phyloP scores from a whole-genome alignment of 2,888 invertebrate species.

The Trachelus troglodyta region DNA sequence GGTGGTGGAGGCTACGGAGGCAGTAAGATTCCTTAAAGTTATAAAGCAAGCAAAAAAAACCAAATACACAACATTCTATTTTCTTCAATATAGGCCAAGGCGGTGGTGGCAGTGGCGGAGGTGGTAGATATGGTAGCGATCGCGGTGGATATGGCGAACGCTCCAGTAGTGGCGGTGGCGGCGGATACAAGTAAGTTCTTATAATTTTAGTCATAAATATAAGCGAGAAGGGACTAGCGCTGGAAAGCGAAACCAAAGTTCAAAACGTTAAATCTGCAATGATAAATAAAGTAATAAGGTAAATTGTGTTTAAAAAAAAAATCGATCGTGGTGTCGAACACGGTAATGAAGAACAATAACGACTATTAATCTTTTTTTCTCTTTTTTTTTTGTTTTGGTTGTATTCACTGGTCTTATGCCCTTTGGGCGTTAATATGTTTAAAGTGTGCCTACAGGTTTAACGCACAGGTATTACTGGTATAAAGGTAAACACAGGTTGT shows the following conservation, averaged over 20 bases:
- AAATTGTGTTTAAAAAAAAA: neutral
- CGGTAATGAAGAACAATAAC: constrained; percentile 51
- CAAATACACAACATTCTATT: neutral
- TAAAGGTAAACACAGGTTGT: constrained; percentile 62
- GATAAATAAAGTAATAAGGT: neutral
- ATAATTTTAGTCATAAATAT: constrained; percentile 20
- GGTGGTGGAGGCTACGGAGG: constrained; percentile 42
- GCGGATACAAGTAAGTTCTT: constrained; percentile 64
- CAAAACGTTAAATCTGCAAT: neutral
- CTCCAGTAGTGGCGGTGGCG: constrained; percentile 50
- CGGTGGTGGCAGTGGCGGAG: constrained; percentile 54
- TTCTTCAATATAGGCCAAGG: constrained; percentile 66
- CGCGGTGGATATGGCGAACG: constrained; percentile 68
- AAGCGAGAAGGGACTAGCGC: constrained; percentile 1
- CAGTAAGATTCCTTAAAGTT: constrained; percentile 11
- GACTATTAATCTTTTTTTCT: constrained; percentile 70
- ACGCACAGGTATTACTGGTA: constrained; percentile 65
- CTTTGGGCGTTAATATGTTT: constrained; percentile 63
- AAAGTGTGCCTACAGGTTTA: constrained; percentile 67
- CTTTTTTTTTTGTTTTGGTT: constrained; percentile 20
- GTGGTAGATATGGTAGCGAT: constrained; percentile 60
- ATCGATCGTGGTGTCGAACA: constrained; percentile 15
- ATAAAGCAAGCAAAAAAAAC: neutral
- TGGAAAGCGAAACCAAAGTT: neutral
- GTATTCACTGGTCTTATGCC: constrained; percentile 53